Evolutionary conservation across 2,888 invertebrate species (phyloP), one percentile per base, ranked within the genome.

Genomic region (Heliconius erato): DNA sequence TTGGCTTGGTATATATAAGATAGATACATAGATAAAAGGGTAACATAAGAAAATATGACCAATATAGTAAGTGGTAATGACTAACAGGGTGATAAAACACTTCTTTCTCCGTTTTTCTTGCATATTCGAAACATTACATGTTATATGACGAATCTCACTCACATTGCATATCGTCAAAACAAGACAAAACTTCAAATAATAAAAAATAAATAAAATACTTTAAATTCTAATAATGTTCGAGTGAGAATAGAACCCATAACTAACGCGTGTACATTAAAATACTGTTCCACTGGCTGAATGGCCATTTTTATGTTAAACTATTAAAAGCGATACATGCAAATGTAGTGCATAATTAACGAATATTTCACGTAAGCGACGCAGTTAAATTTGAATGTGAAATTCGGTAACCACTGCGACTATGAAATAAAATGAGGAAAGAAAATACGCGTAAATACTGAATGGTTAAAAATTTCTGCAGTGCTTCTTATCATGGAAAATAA

Each of bases 271-370:
- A 26, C 7, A 44, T 3, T n/a, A 40, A 72, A 12, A 40, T n/a
- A 72, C 71, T 44, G n/a, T 7, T 7, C 44, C 71, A 44, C 16
- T 26, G 72, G 35, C 26, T 26, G 16, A 23, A 68, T n/a, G 65
- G 44, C 28, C 49, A 68, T 79, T 79, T 79, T 82, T 79, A 79
- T 69, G 49, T 79, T 71, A 80, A 81, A 81, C 84, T 84, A 83
- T 84, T 81, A 81, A 81, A 84, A 79, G 63, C 79, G 81, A 74
- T 83, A 79, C 63, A 84, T 84, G 83, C 74, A 84, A 83, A 84
- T 81, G 68, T 49, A 77, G 26, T 67, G 84, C 77, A 83, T 81
- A 84, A 83, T 83, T 84, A 84, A 83, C 78, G 84, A 79, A 82
- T 80, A 80, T 84, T 80, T 84, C 84, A 84, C 82, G 79, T 77